Conservation (phyloP, 2,888 invertebrate genomes). For the Tinea trinotella region DNA sequence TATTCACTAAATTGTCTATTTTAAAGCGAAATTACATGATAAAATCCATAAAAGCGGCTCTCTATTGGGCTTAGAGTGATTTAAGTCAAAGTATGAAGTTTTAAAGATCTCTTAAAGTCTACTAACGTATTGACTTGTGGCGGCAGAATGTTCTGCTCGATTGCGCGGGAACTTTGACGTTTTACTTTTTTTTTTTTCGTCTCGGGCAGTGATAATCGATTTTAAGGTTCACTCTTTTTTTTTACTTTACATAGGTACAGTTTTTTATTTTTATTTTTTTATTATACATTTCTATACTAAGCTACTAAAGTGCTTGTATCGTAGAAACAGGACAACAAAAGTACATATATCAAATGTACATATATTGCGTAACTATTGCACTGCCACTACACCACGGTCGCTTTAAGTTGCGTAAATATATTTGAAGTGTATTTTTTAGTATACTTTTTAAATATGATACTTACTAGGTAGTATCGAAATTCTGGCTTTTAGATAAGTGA, state of each 20-base stretch:
- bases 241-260: conserved; percentile 3
- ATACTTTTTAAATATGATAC: too few species aligned
- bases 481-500: too few species aligned
- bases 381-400: too few species aligned
- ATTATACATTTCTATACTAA: too few species aligned
- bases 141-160: conserved; percentile 15
- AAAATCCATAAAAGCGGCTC: conserved; percentile 40
- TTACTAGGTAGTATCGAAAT: too few species aligned
- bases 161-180: conserved; percentile 16
- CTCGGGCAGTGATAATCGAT: conserved; percentile 6
- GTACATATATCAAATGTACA: too few species aligned
- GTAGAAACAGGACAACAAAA: too few species aligned
- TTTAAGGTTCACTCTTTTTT: conserved; percentile 13
- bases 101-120: conserved; percentile 24
- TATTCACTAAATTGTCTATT: conserved; percentile 53
- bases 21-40: conserved; percentile 53
- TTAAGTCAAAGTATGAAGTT: conserved; percentile 48
- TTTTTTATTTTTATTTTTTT: too few species aligned
- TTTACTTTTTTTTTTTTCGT: conserved; percentile 14
- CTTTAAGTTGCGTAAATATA: conserved; percentile 7
- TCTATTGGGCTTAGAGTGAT: conserved; percentile 35
- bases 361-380: too few species aligned
- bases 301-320: too few species aligned
- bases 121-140: conserved; percentile 19
- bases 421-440: background rate